Evolutionary conservation across 2,113 vertebrate genomes (phyloP), one percentile per base, ranked within the genome.

Genomic region (Calidris pygmaea): DNA sequence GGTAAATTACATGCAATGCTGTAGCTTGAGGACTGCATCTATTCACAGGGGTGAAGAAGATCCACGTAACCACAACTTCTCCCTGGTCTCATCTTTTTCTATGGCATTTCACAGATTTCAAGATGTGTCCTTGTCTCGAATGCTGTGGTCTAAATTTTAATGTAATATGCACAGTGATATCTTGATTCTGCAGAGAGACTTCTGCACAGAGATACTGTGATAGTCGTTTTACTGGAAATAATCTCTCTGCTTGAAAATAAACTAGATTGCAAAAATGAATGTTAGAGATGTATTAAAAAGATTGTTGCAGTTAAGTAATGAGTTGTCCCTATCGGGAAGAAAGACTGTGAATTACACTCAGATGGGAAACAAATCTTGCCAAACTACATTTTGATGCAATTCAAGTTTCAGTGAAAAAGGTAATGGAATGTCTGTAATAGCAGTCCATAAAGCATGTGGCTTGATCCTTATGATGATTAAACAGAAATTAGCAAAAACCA

Each of bases 21-120:
- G 58, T 83, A 47, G 5, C 88, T 94, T 76, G 88, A 96, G 93
- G 85, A 89, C 79, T 90, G 43, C 56, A 48, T 74, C 84, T 95
- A 45, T 80, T 95, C 90, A 94, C 58, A 78, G n/a, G 56, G 79
- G 68, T 85, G 90, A 92, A 77, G 74, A 72, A 65, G 55, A 72
- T 77, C 35, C 77, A 68, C 7, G 4, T 27, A 72, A 48, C 39
- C 77, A 60, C 43, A 87, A 11, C 65, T 88, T 93, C 65, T 94
- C 72, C 56, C 85, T 81, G 88, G 68, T 79, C 85, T 93, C 83
- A 22, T 92, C 50, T 77, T 73, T 72, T 91, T 56, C 80, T 65
- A 3, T 14, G 11, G 62, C 43, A 53, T 91, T 87, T 82, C 79
- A 75, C 45, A 81, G 56, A 91, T 90, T 93, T 93, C 82, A 83